phyloP scores from a whole-genome alignment of 2,113 vertebrate species.

The Phalacrocorax carbo region DNA sequence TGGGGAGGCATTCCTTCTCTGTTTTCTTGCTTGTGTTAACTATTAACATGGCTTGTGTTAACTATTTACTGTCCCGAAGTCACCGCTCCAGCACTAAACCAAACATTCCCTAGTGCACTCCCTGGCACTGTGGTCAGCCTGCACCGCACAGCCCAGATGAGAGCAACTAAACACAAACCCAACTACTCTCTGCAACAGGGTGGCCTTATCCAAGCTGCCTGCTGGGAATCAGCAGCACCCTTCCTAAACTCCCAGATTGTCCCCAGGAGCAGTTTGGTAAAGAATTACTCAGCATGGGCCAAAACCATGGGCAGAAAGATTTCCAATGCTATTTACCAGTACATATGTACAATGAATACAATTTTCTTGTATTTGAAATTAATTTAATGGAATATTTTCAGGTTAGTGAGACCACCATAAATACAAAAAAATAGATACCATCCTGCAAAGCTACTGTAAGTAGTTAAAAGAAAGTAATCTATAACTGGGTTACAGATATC shows the following conservation, averaged over 20 bases:
- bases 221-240: neutral
- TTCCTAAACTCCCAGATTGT: neutral
- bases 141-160: neutral
- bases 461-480: neutral
- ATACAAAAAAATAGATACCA: neutral
- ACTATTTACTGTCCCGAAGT: neutral
- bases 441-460: neutral
- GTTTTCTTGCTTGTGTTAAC: neutral
- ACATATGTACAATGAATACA: neutral
- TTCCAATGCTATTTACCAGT: neutral
- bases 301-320: neutral
- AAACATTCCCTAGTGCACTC: neutral
- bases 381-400: neutral
- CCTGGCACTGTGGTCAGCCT: neutral
- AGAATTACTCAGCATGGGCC: neutral
- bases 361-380: neutral
- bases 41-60: neutral
- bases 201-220: neutral
- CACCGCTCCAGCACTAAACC: neutral
- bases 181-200: neutral
- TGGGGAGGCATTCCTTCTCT: neutral
- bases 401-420: neutral
- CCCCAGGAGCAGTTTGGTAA: neutral
- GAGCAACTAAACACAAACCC: neutral
- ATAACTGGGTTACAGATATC: neutral